These are phyloP conservation scores for Rhinogobio ventralis DNA, from an alignment of 2,797 vertebrate genomes.

Conservation along the genomic window DNA sequence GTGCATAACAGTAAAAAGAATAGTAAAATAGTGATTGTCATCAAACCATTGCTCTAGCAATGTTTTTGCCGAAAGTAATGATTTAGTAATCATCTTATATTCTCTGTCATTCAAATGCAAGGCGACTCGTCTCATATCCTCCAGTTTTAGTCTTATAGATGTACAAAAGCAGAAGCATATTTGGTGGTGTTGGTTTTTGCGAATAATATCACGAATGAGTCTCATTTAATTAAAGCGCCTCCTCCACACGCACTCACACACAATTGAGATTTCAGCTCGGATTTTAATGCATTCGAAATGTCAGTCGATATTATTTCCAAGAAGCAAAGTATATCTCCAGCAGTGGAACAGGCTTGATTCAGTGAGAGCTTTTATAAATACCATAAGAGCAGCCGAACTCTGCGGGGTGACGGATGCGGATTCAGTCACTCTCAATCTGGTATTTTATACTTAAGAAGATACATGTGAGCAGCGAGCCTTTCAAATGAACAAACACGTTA, in stretches of 20 bases:
- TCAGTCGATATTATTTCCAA: constrained; percentile 25
- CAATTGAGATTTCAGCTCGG: neutral
- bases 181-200: neutral
- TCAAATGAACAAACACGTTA: neutral
- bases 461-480: neutral
- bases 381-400: constrained; percentile 7
- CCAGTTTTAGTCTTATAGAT: neutral
- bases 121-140: neutral
- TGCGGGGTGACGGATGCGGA: neutral
- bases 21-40: neutral
- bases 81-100: neutral
- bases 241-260: neutral
- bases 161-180: neutral
- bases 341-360: neutral
- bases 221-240: constrained; percentile 21
- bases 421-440: neutral
- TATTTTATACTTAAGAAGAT: neutral
- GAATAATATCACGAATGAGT: constrained; percentile 1
- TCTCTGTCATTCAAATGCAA: neutral
- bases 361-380: constrained; percentile 23
- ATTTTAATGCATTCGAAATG: constrained; percentile 32
- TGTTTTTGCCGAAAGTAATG: neutral
- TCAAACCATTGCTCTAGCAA: too few species aligned
- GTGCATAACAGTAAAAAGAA: neutral
- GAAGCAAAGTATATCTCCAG: constrained; percentile 17